Conservation (phyloP, 2,888 invertebrate species). For the Spilarctia lutea region DNA sequence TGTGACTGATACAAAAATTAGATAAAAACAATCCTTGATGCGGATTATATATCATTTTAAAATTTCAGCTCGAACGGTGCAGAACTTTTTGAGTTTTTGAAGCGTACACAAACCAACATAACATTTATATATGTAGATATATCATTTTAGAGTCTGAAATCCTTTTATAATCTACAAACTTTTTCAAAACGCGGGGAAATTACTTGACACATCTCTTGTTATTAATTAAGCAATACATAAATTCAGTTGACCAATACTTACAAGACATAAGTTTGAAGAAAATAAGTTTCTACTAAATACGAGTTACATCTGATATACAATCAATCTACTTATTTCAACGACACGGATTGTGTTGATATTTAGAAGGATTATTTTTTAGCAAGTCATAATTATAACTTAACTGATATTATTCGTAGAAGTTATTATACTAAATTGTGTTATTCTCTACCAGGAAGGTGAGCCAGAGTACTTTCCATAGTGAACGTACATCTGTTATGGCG, state of each 20-base stretch:
- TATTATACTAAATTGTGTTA: neutral
- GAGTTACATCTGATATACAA: neutral
- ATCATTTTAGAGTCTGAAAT: neutral
- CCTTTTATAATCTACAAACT: neutral
- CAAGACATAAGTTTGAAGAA: neutral
- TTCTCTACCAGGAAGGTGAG: neutral
- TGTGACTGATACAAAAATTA: too few relatives aligned
- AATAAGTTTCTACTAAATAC: neutral
- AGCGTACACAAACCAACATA: too few relatives aligned
- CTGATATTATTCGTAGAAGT: neutral
- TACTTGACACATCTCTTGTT: too few relatives aligned
- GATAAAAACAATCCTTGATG: too few relatives aligned
- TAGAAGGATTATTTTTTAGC: neutral
- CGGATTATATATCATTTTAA: too few relatives aligned
- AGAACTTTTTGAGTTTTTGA: too few relatives aligned
- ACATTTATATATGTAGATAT: too few relatives aligned
- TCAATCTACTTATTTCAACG: neutral
- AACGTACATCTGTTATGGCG: slow-evolving; percentile 36
- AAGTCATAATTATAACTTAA: neutral
- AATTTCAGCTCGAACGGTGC: too few relatives aligned
- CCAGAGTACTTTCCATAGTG: slow-evolving; percentile 17
- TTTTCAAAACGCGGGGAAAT: neutral
- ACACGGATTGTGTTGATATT: neutral
- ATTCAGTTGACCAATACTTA: too few relatives aligned
- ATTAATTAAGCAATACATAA: neutral